These are phyloP conservation scores for Chymomyza amoena DNA, from an alignment of 2,888 invertebrate species.

Conservation along the genomic window DNA sequence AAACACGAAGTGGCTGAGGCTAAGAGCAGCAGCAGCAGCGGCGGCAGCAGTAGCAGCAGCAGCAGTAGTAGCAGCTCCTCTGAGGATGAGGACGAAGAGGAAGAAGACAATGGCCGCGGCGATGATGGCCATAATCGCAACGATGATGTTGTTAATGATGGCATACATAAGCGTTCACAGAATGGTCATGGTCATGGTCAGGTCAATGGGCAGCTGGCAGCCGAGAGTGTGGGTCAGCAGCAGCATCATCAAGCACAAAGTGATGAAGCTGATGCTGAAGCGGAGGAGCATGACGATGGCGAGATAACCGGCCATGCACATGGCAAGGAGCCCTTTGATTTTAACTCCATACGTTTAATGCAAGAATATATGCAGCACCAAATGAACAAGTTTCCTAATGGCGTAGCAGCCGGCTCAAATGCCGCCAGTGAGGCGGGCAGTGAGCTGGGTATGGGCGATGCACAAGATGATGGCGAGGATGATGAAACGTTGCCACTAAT, in stretches of 20 bases:
- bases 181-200: slow-evolving; percentile 52
- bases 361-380: slow-evolving; percentile 77
- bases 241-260: slow-evolving; percentile 4
- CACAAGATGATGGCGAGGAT: slow-evolving; percentile 61
- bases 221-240: neutral
- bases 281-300: slow-evolving; percentile 47
- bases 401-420: slow-evolving; percentile 6
- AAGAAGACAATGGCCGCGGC: slow-evolving; percentile 36
- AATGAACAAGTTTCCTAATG: slow-evolving; percentile 69
- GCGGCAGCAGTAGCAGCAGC: slow-evolving; percentile 31
- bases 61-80: slow-evolving; percentile 48
- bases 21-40: slow-evolving; percentile 24
- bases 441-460: slow-evolving; percentile 13
- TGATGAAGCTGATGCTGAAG: slow-evolving; percentile 22
- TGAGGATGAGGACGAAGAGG: slow-evolving; percentile 46
- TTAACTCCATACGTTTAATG: slow-evolving; percentile 76
- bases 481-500: slow-evolving; percentile 76
- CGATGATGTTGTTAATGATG: slow-evolving; percentile 34
- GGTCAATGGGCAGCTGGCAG: slow-evolving; percentile 14
- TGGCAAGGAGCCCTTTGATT: slow-evolving; percentile 54
- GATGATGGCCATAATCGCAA: slow-evolving; percentile 26
- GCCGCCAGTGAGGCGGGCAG: slow-evolving; percentile 26
- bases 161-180: slow-evolving; percentile 23
- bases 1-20: neutral
- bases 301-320: slow-evolving; percentile 51